Evolutionary conservation across 2,797 vertebrate species (phyloP).

Genomic region (Myotis findleyi): DNA sequence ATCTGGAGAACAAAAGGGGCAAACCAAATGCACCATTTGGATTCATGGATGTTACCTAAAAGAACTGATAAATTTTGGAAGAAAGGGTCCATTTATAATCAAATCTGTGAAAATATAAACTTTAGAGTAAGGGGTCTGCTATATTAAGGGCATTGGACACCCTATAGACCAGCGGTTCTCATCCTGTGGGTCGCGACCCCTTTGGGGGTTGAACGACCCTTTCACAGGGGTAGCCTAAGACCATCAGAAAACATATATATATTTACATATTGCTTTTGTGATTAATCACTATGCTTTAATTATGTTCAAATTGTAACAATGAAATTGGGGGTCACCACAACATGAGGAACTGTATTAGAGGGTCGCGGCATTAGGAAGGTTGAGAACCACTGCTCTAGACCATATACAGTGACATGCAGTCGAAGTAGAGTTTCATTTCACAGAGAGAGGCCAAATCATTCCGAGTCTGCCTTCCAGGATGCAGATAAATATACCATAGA

Average conservation of each 20-base stretch:
- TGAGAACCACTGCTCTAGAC: not conserved
- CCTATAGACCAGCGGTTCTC: too few species aligned
- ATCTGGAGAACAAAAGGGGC: not conserved
- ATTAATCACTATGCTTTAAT: too few species aligned
- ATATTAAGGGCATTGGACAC: not conserved
- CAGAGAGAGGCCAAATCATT: not conserved
- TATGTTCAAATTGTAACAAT: too few species aligned
- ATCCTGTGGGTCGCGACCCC: too few species aligned
- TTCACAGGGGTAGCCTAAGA: too few species aligned
- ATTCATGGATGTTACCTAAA: not conserved
- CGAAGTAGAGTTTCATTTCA: not conserved
- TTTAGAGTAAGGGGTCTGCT: not conserved
- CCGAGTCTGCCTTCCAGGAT: conserved; percentile 16
- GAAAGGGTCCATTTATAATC: not conserved
- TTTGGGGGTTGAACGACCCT: too few species aligned
- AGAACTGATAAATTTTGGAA: not conserved
- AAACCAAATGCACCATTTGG: not conserved
- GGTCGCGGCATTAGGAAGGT: too few species aligned
- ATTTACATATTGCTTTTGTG: too few species aligned
- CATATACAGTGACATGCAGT: not conserved
- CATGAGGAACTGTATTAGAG: too few species aligned
- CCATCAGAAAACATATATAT: too few species aligned
- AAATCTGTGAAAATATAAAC: conserved; percentile 49
- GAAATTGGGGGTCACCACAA: too few species aligned
- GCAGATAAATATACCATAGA: not conserved